Conservation (phyloP, 2,888 invertebrate genomes). For the Thecocarcelia acutangulata region DNA sequence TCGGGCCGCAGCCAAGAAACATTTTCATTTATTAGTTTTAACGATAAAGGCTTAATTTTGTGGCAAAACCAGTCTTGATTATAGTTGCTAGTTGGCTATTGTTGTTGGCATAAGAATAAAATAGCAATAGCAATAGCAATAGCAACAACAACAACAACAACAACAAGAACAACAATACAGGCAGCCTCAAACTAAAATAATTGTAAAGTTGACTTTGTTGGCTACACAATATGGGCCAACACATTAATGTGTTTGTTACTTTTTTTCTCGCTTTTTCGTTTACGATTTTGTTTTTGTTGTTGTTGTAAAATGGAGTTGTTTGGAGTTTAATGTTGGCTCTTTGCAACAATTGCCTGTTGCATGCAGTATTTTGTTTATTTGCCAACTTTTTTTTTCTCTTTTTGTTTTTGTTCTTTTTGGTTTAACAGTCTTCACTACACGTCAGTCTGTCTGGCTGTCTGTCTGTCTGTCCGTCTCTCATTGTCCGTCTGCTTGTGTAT, state of each 20-base stretch:
- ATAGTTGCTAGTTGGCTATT: conserved; percentile 21
- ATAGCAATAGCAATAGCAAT: conserved; percentile 15
- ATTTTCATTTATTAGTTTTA: conserved; percentile 62
- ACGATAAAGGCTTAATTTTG: conserved; percentile 64
- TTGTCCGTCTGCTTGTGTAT: conserved; percentile 32
- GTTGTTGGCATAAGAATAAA: conserved; percentile 11
- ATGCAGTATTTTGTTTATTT: conserved; percentile 60
- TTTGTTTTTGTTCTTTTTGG: conserved; percentile 7
- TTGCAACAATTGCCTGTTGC: conserved; percentile 61
- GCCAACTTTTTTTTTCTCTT: conserved; percentile 41
- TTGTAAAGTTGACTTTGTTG: conserved; percentile 68
- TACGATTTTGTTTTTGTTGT: conserved; percentile 6
- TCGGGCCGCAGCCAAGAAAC: conserved; percentile 51
- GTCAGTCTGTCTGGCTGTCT: conserved; percentile 12
- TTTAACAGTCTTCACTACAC: conserved; percentile 15
- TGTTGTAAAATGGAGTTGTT: conserved; percentile 25
- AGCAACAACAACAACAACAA: conserved; percentile 10
- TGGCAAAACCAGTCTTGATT: conserved; percentile 66
- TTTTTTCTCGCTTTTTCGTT: background rate
- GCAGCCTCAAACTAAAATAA: conserved; percentile 58
- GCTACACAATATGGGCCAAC: conserved; percentile 68
- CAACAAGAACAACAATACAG: conserved; percentile 5
- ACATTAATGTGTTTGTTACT: conserved; percentile 54
- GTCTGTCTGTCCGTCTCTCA: conserved; percentile 26
- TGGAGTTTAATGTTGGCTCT: conserved; percentile 44